These are phyloP conservation scores for Gallinago jamesoni DNA, from an alignment of 2,113 vertebrate genomes.

Conservation along the genomic window DNA sequence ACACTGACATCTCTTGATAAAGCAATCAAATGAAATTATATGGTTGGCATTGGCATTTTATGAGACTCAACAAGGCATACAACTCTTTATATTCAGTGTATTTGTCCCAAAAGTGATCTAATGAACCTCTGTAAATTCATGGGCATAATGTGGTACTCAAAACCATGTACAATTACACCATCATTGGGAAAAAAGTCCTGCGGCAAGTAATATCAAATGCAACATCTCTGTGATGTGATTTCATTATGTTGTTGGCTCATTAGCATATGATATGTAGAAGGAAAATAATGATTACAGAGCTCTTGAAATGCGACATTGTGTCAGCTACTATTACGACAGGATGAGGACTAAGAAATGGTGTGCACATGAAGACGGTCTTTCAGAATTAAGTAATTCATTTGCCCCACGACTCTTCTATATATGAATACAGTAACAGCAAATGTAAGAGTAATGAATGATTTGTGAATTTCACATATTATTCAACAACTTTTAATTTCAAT, in stretches of 20 bases:
- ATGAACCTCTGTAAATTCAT: neutral
- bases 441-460: neutral
- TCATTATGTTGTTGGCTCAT: neutral
- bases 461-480: neutral
- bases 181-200: neutral
- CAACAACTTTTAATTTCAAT: neutral
- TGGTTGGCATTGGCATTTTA: neutral
- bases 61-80: neutral
- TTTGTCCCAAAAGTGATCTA: neutral
- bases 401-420: neutral
- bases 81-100: neutral
- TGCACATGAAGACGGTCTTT: neutral
- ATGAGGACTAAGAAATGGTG: neutral
- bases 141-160: rapidly evolving
- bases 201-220: neutral
- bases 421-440: neutral
- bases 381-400: neutral
- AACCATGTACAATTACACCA: neutral
- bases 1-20: neutral
- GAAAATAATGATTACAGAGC: neutral
- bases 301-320: neutral
- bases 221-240: neutral
- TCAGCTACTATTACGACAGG: neutral
- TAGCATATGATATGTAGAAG: neutral
- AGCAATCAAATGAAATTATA: neutral